Conservation (phyloP, 2,113 vertebrate species). For the Todiramphus chloris region DNA sequence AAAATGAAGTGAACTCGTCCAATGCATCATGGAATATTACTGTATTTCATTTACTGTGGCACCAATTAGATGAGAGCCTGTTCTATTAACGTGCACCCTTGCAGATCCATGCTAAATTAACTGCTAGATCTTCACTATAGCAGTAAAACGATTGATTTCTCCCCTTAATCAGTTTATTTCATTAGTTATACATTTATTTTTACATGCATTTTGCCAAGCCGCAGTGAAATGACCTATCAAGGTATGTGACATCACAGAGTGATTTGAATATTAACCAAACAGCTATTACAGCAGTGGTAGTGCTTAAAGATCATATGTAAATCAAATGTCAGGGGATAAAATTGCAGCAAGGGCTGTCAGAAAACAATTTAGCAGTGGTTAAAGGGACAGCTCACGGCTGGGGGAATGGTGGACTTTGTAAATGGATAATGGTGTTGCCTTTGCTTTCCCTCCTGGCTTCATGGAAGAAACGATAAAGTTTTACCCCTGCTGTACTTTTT, state of each 20-base stretch:
- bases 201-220: slow-evolving; percentile 74
- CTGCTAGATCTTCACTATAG: slow-evolving; percentile 87
- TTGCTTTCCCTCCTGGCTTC: background rate
- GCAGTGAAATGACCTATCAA: slow-evolving; percentile 84
- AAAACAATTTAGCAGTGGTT: slow-evolving; percentile 95
- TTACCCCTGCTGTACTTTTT: background rate
- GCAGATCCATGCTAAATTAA: slow-evolving; percentile 91
- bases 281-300: slow-evolving; percentile 79
- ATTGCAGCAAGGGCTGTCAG: slow-evolving; percentile 89
- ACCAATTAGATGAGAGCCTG: slow-evolving; percentile 87
- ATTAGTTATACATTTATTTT: slow-evolving; percentile 91
- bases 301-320: slow-evolving; percentile 99
- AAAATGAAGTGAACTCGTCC: slow-evolving; percentile 65
- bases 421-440: slow-evolving; percentile 72
- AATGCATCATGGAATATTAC: slow-evolving; percentile 77
- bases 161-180: slow-evolving; percentile 93
- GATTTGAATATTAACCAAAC: slow-evolving; percentile 94
- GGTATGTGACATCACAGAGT: slow-evolving; percentile 81
- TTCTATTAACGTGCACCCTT: slow-evolving; percentile 84
- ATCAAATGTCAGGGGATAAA: slow-evolving; percentile 92
- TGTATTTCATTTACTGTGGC: slow-evolving; percentile 85
- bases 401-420: slow-evolving; percentile 79
- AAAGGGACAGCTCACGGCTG: slow-evolving; percentile 85
- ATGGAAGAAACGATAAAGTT: fast-evolving
- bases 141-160: slow-evolving; percentile 92